Percentiles rank a stretch among this genome's conserved stretches.
phyloP scores from a whole-genome alignment of 1,140 invertebrate species.

The Drosophila teissieri region DNA sequence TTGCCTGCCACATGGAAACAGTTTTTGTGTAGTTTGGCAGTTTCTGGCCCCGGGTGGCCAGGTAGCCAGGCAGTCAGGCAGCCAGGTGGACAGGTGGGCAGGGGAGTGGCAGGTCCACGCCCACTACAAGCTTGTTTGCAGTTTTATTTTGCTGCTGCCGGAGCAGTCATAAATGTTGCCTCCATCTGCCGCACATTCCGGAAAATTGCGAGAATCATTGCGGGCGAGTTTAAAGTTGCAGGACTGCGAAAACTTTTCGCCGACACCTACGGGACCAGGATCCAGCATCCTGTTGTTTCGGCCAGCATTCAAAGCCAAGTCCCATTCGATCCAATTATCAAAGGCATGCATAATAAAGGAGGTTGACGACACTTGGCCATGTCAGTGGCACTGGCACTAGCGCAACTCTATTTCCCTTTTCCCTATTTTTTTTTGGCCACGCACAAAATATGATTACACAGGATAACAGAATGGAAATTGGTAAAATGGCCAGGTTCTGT shows the following conservation, averaged over 20 bases:
- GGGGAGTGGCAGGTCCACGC: slow-evolving; percentile 1
- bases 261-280: background rate
- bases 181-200: slow-evolving; percentile 31
- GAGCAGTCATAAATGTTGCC: slow-evolving; percentile 42
- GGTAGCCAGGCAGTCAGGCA: background rate
- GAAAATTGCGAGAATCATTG: slow-evolving; percentile 33
- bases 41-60: slow-evolving; percentile 15
- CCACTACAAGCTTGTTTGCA: slow-evolving; percentile 13
- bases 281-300: background rate
- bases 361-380: slow-evolving; percentile 22
- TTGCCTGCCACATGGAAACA: slow-evolving; percentile 64
- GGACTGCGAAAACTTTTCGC: slow-evolving; percentile 14
- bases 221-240: slow-evolving; percentile 32
- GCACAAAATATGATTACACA: slow-evolving; percentile 34
- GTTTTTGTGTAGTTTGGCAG: slow-evolving; percentile 57
- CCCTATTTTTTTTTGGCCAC: slow-evolving; percentile 7
- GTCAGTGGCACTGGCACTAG: slow-evolving; percentile 16
- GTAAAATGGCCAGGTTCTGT: background rate
- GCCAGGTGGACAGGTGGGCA: slow-evolving; percentile 10
- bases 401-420: slow-evolving; percentile 24
- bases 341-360: slow-evolving; percentile 53
- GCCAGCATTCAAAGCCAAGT: slow-evolving; percentile 16
- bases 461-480: slow-evolving; percentile 5
- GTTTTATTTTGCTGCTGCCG: slow-evolving; percentile 24
- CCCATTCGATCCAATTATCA: slow-evolving; percentile 41